A percentile compares a stretch with the other conserved stretches of the same genome.
These are phyloP conservation scores for Henricia sp. DNA, from an alignment of 53 echinoderm and acorn worm genomes.

Conservation along the genomic window DNA sequence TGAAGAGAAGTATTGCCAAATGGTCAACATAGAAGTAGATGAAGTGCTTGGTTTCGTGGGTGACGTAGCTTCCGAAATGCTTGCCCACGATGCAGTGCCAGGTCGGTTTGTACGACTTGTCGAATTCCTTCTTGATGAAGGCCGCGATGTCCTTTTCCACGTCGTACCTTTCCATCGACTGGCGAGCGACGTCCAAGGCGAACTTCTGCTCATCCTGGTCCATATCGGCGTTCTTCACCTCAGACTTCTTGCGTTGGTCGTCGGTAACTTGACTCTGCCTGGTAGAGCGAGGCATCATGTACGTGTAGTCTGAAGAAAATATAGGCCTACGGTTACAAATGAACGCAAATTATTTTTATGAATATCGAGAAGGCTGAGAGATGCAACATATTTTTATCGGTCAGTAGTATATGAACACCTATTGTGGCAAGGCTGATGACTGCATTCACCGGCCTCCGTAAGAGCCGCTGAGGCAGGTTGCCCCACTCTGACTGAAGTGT, in stretches of 20 bases:
- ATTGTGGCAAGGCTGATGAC: too few relatives aligned
- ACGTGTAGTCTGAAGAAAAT: too few relatives aligned
- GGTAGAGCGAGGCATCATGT: too few relatives aligned
- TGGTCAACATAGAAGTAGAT: constrained; percentile 88
- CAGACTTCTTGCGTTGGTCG: not conserved
- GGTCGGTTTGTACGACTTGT: constrained; percentile 85
- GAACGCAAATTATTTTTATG: too few relatives aligned
- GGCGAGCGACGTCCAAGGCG: constrained; percentile 73
- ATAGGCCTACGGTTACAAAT: too few relatives aligned
- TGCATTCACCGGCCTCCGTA: too few relatives aligned
- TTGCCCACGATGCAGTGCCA: constrained; percentile 87
- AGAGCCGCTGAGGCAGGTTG: too few relatives aligned
- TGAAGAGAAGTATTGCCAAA: constrained; percentile 75
- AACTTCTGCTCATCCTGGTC: constrained; percentile 28
- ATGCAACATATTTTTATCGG: too few relatives aligned
- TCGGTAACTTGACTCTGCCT: too few relatives aligned
- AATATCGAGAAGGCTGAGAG: too few relatives aligned
- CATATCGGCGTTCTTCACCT: constrained; percentile 50
- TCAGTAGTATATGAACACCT: too few relatives aligned
- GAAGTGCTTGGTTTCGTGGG: constrained; percentile 93
- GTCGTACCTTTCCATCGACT: constrained; percentile 77
- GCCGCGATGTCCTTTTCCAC: constrained; percentile 91
- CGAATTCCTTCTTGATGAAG: constrained; percentile 86
- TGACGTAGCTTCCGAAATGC: constrained; percentile 91
- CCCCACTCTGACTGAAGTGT: too few relatives aligned